Percentiles rank a stretch among this genome's conserved stretches.
Conservation (phyloP, 2,888 invertebrate genomes). For the Kryphioiulus occultus region DNA sequence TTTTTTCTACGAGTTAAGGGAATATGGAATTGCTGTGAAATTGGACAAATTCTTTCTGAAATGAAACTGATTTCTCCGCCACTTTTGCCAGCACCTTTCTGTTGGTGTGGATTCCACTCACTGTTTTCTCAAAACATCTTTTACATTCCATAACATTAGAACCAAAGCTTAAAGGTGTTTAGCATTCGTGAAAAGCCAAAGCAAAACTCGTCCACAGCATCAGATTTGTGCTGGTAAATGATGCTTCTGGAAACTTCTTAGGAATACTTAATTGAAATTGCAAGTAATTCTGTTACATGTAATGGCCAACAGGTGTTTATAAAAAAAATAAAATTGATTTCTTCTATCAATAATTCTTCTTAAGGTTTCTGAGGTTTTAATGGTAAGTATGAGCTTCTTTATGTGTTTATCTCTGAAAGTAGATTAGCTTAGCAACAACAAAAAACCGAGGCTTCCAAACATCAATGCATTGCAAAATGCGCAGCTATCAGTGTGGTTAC, state of each 20-base stretch:
- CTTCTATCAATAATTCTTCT: not conserved
- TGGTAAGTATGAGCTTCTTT: no score
- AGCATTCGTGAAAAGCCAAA: conserved; percentile 40
- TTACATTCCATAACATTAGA: conserved; percentile 47
- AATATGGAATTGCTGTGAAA: conserved; percentile 45
- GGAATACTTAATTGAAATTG: conserved; percentile 50
- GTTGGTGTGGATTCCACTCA: not conserved
- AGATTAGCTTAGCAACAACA: no score
- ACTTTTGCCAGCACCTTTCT: not conserved
- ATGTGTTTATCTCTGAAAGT: no score
- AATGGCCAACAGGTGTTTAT: conserved; percentile 48
- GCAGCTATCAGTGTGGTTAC: no score
- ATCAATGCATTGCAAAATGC: no score
- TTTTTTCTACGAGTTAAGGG: conserved; percentile 48
- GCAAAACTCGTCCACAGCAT: conserved; percentile 16
- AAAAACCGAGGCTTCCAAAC: no score
- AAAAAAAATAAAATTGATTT: conserved; percentile 43
- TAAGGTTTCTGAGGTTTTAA: no score
- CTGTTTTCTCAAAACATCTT: conserved; percentile 43
- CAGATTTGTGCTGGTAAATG: conserved; percentile 15
- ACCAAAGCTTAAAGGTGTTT: conserved; percentile 39
- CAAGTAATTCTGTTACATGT: conserved; percentile 44
- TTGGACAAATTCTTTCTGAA: not conserved
- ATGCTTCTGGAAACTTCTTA: conserved; percentile 48
- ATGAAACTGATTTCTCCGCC: conserved; percentile 30